These are phyloP conservation scores for Pogona vitticeps DNA, from an alignment of 2,113 vertebrate genomes.

Conservation along the genomic window DNA sequence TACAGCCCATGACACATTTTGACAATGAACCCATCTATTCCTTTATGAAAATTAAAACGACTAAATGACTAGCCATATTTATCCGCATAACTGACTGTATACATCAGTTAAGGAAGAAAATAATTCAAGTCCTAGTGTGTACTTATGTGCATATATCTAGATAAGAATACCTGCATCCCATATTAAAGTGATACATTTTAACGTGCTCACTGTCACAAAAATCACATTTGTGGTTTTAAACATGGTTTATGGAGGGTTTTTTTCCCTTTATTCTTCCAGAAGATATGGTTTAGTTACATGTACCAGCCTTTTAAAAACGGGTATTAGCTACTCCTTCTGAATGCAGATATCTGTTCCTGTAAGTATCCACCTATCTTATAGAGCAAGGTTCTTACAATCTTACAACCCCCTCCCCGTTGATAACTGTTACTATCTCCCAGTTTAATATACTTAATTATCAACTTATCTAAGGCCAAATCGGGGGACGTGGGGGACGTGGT, in stretches of 20 bases:
- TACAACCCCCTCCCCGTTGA: neutral
- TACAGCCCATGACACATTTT: constrained; percentile 22
- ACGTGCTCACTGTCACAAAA: neutral
- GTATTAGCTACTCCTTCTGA: neutral
- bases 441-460: neutral
- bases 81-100: neutral
- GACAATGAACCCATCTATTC: neutral
- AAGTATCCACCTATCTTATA: neutral
- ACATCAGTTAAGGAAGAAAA: constrained; percentile 13
- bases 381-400: neutral
- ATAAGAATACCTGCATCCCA: constrained; percentile 32
- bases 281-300: neutral
- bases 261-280: constrained; percentile 1
- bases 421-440: neutral
- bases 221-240: neutral
- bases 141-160: neutral
- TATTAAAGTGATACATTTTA: neutral
- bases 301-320: neutral
- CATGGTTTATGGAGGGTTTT: neutral
- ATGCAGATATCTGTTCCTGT: neutral
- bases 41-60: constrained; percentile 30
- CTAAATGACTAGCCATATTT: constrained; percentile 15
- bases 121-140: constrained; percentile 1
- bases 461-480: neutral
- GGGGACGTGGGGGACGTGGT: too few species aligned